Percentiles rank a stretch among this genome's conserved stretches.
Conservation (phyloP, 2,113 vertebrate species). For the Sphaerodactylus townsendi region DNA sequence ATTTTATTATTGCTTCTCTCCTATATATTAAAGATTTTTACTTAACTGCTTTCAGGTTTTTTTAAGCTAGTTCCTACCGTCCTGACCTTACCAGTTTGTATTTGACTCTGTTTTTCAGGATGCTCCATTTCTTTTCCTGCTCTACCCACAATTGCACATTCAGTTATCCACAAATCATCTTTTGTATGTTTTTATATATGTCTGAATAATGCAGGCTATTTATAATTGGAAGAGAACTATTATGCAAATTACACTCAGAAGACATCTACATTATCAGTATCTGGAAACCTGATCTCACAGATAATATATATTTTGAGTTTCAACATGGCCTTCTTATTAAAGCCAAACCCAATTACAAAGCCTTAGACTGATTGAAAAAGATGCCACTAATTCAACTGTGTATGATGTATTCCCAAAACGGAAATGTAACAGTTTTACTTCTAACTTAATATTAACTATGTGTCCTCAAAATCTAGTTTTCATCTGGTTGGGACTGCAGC, state of each 20-base stretch:
- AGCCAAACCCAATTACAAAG: neutral
- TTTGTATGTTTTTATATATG: slow-evolving; percentile 64
- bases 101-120: slow-evolving; percentile 78
- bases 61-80: slow-evolving; percentile 45
- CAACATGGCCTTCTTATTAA: neutral
- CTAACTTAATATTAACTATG: too few relatives aligned
- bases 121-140: slow-evolving; percentile 70
- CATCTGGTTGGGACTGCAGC: too few relatives aligned
- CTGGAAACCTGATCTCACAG: neutral
- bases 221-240: neutral
- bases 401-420: too few relatives aligned
- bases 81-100: slow-evolving; percentile 55
- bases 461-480: too few relatives aligned
- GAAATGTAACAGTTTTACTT: too few relatives aligned
- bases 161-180: slow-evolving; percentile 74
- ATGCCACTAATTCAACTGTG: too few relatives aligned
- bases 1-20: slow-evolving; percentile 50
- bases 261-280: neutral
- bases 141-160: slow-evolving; percentile 66
- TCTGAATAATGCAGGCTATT: slow-evolving; percentile 4
- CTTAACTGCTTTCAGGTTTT: slow-evolving; percentile 49
- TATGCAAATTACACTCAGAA: slow-evolving; percentile 3
- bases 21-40: slow-evolving; percentile 56
- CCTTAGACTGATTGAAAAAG: neutral
- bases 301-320: neutral